Evolutionary conservation across 2,888 invertebrate genomes (phyloP).

Genomic region (Ophion obscuratus): DNA sequence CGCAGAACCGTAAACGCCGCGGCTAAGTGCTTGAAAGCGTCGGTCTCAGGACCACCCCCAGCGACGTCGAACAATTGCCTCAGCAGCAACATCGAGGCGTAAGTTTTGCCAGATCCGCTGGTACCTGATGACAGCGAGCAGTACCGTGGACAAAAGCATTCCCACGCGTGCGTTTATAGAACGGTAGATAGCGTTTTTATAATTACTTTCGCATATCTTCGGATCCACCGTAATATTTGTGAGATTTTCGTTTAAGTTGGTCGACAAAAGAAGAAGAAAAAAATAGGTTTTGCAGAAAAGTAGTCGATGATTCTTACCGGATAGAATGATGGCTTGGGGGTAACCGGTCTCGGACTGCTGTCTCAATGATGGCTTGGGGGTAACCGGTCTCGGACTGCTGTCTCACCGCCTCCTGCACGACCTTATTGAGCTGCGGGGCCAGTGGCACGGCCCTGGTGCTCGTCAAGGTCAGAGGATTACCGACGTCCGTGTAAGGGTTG

Average conservation of each 20-base stretch:
- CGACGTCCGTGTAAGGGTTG: slow-evolving; percentile 94
- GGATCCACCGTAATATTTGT: too few species aligned
- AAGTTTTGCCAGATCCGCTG: slow-evolving; percentile 97
- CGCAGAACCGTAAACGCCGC: slow-evolving; percentile 97
- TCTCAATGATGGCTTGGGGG: slow-evolving; percentile 97
- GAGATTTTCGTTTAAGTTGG: too few species aligned
- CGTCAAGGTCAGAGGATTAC: slow-evolving; percentile 94
- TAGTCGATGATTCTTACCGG: slow-evolving; percentile 85
- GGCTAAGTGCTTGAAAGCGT: slow-evolving; percentile 97
- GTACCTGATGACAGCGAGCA: slow-evolving; percentile 86
- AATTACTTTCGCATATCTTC: too few species aligned
- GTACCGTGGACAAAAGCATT: background rate
- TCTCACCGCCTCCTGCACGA: slow-evolving; percentile 95
- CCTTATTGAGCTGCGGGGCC: slow-evolving; percentile 93
- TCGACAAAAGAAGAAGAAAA: background rate
- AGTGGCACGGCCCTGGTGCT: slow-evolving; percentile 90
- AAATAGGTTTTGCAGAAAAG: background rate
- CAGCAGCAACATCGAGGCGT: slow-evolving; percentile 95
- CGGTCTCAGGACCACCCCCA: slow-evolving; percentile 97
- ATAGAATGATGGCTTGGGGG: slow-evolving; percentile 97
- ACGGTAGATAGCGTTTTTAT: background rate
- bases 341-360: slow-evolving; percentile 98
- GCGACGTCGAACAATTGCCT: slow-evolving; percentile 96
- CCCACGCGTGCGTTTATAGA: background rate
- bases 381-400: slow-evolving; percentile 98